Base-by-base conservation (phyloP, 2,888 invertebrate species). In the Pemphredon lugubris region DNA sequence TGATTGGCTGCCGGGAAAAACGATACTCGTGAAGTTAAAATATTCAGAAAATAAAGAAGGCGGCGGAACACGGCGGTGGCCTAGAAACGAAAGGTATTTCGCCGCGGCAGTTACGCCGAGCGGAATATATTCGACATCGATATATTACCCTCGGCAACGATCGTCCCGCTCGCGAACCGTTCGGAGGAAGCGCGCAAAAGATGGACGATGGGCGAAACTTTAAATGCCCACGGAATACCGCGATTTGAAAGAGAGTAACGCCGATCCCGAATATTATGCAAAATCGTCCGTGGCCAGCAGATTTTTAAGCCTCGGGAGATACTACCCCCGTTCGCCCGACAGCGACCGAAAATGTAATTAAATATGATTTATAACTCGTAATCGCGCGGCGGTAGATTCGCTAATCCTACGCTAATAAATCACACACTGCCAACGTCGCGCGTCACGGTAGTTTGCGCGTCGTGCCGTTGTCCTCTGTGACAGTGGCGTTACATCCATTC, bases 341-440 rank as follows among this genome's bases (percentile, higher is more conserved):
- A 44, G 14, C 11, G 51, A 30, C 5, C 42, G 42, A 42, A 55
- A 47, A 59, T 47, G 58, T 59, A 59, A 67, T 69, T 58, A 67
- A 69, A 48, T 48, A 59, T 69, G 69, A 69, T 69, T 69, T 75
- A 75, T 59, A 71, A 75, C 55, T 67, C 48, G 23, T 51, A 59
- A 39, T 26, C 20, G 37, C 11, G 59, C 21, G 13, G 11, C 50
- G 57, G 37, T 51, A 51, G 42, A 61, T 75, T 75, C 65, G 71
- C 50, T 65, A 68, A 54, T 66, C 59, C 53, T 4, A 6, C 39
- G 32, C 45, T 53, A 53, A 68, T 68, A 68, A 68, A 68, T 65
- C 65, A 65, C 65, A 30, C 51, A 20, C 30, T 7, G 26, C 11
- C 34, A 34, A n/a, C 34, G 34, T 34, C n/a, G 34, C n/a, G 34